These are phyloP conservation scores for Callyntrura guangdongensis DNA, from an alignment of 2,888 invertebrate genomes.

Conservation along the genomic window DNA sequence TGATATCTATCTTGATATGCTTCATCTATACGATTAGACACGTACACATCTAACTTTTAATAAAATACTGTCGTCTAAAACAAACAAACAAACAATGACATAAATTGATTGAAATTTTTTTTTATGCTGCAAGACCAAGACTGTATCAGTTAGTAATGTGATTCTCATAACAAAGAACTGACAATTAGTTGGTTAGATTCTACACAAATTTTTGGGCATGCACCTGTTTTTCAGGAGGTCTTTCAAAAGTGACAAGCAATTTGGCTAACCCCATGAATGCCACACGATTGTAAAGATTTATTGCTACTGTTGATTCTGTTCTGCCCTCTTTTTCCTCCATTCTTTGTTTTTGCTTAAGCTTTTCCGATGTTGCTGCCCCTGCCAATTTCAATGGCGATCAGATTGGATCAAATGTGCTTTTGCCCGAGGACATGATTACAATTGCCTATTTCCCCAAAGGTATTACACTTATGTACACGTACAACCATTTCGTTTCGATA, in stretches of 20 bases:
- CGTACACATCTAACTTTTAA: too few relatives aligned
- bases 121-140: too few relatives aligned
- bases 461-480: neutral
- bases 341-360: neutral
- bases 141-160: too few relatives aligned
- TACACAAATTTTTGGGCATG: too few relatives aligned
- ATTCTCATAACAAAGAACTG: too few relatives aligned
- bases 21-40: too few relatives aligned
- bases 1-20: too few relatives aligned
- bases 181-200: too few relatives aligned
- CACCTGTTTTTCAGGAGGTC: neutral
- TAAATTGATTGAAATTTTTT: too few relatives aligned
- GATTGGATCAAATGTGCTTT: neutral
- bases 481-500: conserved; percentile 13
- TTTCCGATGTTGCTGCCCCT: neutral
- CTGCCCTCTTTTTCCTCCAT: conserved; percentile 22
- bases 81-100: too few relatives aligned
- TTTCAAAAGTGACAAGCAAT: conserved; percentile 17
- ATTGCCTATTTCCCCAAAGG: neutral
- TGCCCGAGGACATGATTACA: neutral
- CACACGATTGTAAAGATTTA: conserved; percentile 45
- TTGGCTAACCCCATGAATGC: conserved; percentile 50
- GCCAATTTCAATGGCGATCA: neutral
- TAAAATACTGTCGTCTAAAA: too few relatives aligned
- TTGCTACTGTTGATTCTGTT: conserved; percentile 50